Conservation (phyloP, 2,888 invertebrate genomes). For the Rhyacophila evoluta region DNA sequence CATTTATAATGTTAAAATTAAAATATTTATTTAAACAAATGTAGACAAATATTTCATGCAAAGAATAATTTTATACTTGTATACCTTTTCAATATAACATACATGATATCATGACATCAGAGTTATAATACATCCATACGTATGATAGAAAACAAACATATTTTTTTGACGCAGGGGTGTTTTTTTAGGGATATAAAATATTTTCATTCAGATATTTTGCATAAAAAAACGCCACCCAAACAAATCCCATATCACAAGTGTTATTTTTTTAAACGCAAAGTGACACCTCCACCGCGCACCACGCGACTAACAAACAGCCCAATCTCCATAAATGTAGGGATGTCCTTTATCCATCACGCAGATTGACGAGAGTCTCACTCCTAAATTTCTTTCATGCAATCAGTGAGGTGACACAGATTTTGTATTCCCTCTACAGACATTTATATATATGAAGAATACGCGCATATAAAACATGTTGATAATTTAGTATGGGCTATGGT, state of each 20-base stretch:
- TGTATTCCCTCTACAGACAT: too few relatives aligned
- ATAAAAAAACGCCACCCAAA: neutral
- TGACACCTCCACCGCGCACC: constrained; percentile 3
- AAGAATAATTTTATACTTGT: too few relatives aligned
- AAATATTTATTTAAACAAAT: too few relatives aligned
- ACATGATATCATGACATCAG: neutral
- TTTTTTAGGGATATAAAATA: neutral
- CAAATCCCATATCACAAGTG: constrained; percentile 22
- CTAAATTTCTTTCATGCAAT: neutral
- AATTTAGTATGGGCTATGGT: too few relatives aligned
- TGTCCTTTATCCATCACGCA: constrained; percentile 24
- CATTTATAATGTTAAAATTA: too few relatives aligned
- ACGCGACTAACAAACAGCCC: constrained; percentile 18
- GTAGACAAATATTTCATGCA: too few relatives aligned
- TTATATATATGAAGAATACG: too few relatives aligned
- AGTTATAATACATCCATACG: neutral
- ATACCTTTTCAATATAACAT: neutral
- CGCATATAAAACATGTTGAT: too few relatives aligned
- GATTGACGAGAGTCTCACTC: neutral
- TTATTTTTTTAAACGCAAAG: constrained; percentile 15
- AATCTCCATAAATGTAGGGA: constrained; percentile 18
- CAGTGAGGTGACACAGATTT: neutral
- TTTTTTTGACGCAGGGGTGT: neutral
- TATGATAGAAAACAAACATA: neutral
- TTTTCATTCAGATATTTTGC: neutral